Conservation (phyloP, 2,797 vertebrate species). For the Girardinus metallicus region DNA sequence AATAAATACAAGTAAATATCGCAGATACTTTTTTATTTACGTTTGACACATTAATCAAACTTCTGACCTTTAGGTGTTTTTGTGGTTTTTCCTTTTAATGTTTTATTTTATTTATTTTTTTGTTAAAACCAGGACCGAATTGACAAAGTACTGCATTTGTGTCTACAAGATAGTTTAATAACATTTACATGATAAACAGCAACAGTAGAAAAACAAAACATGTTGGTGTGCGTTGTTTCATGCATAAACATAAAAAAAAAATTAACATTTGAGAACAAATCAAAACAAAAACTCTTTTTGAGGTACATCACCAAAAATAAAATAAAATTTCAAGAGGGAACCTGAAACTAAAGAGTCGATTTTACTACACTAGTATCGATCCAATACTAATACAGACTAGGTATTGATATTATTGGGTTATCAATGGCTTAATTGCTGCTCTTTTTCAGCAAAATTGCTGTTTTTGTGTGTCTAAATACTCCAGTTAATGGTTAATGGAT, state of each 20-base stretch:
- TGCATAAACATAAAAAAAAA: background rate
- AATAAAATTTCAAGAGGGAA: background rate
- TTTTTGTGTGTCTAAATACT: too few species aligned
- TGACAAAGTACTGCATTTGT: background rate
- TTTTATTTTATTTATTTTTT: background rate
- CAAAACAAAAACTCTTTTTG: background rate
- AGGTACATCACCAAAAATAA: background rate
- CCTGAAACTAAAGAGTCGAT: background rate
- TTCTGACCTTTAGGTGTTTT: background rate
- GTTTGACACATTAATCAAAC: background rate
- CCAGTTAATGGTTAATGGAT: too few species aligned
- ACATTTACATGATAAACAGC: background rate
- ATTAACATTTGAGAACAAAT: background rate
- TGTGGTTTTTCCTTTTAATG: background rate
- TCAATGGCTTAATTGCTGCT: background rate
- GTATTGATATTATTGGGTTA: background rate
- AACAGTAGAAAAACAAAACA: too few species aligned
- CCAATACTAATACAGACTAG: background rate
- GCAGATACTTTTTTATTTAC: background rate
- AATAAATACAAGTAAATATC: background rate
- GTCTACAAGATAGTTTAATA: background rate
- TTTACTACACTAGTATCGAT: background rate
- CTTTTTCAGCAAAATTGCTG: too few species aligned
- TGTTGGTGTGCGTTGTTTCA: too few species aligned
- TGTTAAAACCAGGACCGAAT: background rate